phyloP scores from a whole-genome alignment of 1,140 invertebrate species.

The Scaptomyza graminum region DNA sequence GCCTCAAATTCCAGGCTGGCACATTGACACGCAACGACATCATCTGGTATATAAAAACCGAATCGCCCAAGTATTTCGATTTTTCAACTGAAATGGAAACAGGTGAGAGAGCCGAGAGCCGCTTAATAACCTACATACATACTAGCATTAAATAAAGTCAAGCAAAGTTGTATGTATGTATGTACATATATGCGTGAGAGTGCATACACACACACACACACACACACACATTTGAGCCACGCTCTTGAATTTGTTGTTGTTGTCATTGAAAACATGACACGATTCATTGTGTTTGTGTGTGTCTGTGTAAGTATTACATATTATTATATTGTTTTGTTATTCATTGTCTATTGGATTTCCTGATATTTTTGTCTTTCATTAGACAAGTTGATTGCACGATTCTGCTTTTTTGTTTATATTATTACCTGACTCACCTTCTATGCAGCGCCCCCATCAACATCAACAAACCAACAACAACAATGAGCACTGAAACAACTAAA shows the following conservation, averaged over 20 bases:
- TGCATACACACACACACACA: too few species aligned
- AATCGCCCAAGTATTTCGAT: conserved; percentile 74
- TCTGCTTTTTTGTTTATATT: conserved; percentile 23
- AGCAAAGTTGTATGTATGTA: too few species aligned
- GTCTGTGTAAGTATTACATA: background rate
- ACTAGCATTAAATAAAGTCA: too few species aligned
- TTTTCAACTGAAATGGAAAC: conserved; percentile 63
- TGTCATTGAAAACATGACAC: conserved; percentile 28
- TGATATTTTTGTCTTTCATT: conserved; percentile 67
- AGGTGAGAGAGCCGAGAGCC: conserved; percentile 75
- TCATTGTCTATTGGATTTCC: conserved; percentile 47
- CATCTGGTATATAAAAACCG: conserved; percentile 72
- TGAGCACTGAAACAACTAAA: background rate
- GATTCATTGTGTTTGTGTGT: background rate
- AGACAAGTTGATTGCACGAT: conserved; percentile 45
- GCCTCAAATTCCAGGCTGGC: conserved; percentile 68
- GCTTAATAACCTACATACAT: background rate
- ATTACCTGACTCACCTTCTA: conserved; percentile 59
- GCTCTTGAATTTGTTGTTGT: conserved; percentile 32
- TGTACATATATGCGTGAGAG: too few species aligned
- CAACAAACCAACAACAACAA: conserved; percentile 28
- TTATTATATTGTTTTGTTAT: background rate
- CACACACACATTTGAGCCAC: background rate
- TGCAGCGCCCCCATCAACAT: conserved; percentile 24
- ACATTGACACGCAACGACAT: conserved; percentile 67